phyloP scores from a whole-genome alignment of 2,797 vertebrate genomes.

The Sebastes matsubarae region DNA sequence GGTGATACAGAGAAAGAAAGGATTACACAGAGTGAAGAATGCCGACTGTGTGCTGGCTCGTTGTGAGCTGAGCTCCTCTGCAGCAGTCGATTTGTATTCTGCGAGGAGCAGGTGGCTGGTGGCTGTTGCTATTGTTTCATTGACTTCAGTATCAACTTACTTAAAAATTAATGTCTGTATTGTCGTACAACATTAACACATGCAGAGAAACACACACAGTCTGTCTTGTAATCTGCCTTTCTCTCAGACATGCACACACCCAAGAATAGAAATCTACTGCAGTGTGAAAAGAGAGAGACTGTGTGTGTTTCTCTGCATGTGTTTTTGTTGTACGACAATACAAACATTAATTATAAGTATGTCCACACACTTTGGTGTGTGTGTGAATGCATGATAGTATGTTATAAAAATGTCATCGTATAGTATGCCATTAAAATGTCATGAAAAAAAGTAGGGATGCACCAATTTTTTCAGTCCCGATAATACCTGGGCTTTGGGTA shows the following conservation, averaged over 20 bases:
- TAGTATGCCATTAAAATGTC: neutral
- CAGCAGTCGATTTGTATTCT: conserved; percentile 63
- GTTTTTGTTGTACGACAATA: too few species aligned
- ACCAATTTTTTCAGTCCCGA: too few species aligned
- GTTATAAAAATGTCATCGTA: neutral
- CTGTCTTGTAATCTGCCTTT: neutral
- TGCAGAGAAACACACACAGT: neutral
- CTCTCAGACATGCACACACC: neutral
- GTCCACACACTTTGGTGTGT: neutral
- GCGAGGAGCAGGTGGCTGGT: conserved; percentile 21
- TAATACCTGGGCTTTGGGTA: too few species aligned
- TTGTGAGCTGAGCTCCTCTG: conserved; percentile 40
- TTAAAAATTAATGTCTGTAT: conserved; percentile 54
- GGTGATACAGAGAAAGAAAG: neutral
- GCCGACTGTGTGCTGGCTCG: conserved; percentile 2
- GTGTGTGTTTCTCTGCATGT: too few species aligned
- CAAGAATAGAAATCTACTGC: conserved; percentile 15
- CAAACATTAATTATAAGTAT: neutral
- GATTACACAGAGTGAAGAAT: neutral
- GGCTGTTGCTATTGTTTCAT: conserved; percentile 48
- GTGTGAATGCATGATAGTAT: neutral
- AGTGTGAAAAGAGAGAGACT: neutral
- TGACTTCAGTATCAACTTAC: conserved; percentile 50
- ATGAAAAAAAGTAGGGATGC: neutral
- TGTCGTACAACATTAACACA: conserved; percentile 1